Conservation (phyloP, 2,888 invertebrate species). For the Nomada fabriciana region DNA sequence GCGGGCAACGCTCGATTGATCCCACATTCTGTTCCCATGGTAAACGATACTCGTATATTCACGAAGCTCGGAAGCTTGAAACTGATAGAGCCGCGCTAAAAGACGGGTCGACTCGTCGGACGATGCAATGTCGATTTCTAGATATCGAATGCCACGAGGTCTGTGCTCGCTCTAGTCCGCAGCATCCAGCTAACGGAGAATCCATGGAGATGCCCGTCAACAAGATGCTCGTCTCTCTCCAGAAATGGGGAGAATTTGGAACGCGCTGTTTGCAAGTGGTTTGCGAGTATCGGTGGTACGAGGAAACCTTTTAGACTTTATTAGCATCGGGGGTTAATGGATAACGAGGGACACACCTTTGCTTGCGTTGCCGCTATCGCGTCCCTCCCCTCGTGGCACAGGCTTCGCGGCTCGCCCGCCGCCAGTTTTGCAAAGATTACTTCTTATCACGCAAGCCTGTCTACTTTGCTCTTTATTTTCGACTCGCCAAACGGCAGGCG, state of each 20-base stretch:
- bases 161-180: not conserved
- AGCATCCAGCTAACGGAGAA: not conserved
- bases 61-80: too few relatives aligned
- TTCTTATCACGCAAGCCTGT: constrained; percentile 41
- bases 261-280: not conserved
- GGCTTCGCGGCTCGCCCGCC: constrained; percentile 10
- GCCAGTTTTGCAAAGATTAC: constrained; percentile 43
- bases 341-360: constrained; percentile 73
- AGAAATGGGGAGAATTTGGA: not conserved
- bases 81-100: too few relatives aligned
- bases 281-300: constrained; percentile 38
- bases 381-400: not conserved
- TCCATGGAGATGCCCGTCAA: constrained; percentile 15
- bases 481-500: not conserved
- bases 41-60: too few relatives aligned
- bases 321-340: constrained; percentile 67
- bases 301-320: constrained; percentile 74
- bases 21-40: not conserved
- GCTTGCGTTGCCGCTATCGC: constrained; percentile 44
- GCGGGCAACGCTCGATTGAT: not conserved
- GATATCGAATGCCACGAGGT: not conserved
- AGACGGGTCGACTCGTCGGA: too few relatives aligned
- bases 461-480: not conserved
- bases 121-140: not conserved
- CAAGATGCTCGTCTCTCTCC: not conserved